Conservation (phyloP, 2,888 invertebrate genomes). For the Drosophila cyrtoloma region DNA sequence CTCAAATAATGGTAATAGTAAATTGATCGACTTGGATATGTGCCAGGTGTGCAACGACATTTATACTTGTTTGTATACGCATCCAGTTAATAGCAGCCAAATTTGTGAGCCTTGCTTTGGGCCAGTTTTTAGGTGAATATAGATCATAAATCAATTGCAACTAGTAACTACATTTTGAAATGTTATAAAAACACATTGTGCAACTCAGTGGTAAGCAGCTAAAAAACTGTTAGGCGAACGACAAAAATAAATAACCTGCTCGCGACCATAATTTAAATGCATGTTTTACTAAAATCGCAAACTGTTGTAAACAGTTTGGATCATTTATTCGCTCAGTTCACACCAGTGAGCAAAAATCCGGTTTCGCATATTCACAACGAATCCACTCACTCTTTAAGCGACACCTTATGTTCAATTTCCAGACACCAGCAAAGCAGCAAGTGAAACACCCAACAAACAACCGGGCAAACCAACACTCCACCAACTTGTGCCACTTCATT, state of each 20-base stretch:
- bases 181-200: neutral
- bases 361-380: slow-evolving; percentile 21
- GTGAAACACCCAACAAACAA: slow-evolving; percentile 8
- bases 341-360: slow-evolving; percentile 26
- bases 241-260: neutral
- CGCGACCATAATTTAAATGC: slow-evolving; percentile 6
- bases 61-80: neutral
- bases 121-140: neutral
- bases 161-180: neutral
- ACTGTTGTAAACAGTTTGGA: slow-evolving; percentile 13
- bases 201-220: neutral
- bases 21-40: neutral
- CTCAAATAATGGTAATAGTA: neutral
- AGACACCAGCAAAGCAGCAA: slow-evolving; percentile 1
- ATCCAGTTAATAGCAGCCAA: neutral
- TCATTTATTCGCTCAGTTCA: slow-evolving; percentile 18
- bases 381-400: neutral
- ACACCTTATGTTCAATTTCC: slow-evolving; percentile 53
- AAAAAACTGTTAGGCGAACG: neutral
- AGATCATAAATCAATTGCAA: slow-evolving; percentile 2
- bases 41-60: neutral
- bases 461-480: slow-evolving; percentile 19
- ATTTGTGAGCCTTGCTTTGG: neutral
- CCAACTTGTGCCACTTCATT: slow-evolving; percentile 37
- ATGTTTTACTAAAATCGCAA: slow-evolving; percentile 2